These are phyloP conservation scores for Phania funesta DNA, from an alignment of 2,888 invertebrate genomes.

Conservation along the genomic window DNA sequence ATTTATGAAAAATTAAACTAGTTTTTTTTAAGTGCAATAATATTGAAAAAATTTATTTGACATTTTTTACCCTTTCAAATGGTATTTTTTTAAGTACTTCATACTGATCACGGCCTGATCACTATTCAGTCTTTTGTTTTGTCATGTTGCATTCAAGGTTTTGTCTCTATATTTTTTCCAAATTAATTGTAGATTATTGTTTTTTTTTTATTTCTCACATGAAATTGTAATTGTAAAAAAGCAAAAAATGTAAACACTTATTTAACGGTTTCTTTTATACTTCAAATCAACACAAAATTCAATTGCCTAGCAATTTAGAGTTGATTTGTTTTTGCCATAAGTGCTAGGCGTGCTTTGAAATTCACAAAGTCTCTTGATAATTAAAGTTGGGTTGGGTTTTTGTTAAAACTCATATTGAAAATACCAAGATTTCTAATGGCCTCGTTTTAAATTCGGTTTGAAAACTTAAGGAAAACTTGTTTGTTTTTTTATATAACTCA, in stretches of 20 bases:
- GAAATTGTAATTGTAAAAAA: too few species aligned
- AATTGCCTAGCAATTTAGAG: constrained; percentile 33
- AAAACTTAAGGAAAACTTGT: too few species aligned
- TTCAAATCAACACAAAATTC: not conserved
- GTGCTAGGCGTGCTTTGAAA: not conserved
- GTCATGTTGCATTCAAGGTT: constrained; percentile 36
- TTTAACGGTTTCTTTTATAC: constrained; percentile 28
- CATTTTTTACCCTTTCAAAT: not conserved
- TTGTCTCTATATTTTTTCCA: not conserved
- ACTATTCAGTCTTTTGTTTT: not conserved
- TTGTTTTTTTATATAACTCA: too few species aligned
- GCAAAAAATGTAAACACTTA: too few species aligned
- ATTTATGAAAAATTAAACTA: too few species aligned
- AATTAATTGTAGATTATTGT: not conserved
- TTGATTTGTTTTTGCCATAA: not conserved
- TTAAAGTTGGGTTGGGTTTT: too few species aligned
- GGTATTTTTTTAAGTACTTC: not conserved
- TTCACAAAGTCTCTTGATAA: not conserved
- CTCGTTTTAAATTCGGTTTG: too few species aligned
- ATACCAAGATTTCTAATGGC: too few species aligned
- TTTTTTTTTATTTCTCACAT: constrained; percentile 19
- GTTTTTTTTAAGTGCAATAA: constrained; percentile 19
- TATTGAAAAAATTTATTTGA: not conserved
- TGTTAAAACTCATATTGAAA: too few species aligned
- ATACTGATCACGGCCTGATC: constrained; percentile 3